Evolutionary conservation across 2,797 vertebrate genomes (phyloP).

Genomic region (Arnoldichthys spilopterus): DNA sequence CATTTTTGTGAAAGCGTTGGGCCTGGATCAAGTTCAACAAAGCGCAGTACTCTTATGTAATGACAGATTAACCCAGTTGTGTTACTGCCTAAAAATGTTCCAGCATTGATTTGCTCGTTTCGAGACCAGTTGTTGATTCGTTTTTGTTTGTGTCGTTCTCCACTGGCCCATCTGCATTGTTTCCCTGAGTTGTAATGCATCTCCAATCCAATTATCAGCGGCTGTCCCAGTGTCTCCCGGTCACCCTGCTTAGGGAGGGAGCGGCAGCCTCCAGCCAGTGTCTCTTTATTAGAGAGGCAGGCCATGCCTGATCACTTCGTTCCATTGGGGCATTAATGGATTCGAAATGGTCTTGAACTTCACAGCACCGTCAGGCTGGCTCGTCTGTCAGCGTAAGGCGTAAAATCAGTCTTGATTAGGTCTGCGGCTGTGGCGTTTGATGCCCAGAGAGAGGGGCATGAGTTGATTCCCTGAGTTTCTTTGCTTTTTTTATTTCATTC

Average conservation of each 20-base stretch:
- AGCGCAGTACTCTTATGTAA: slow-evolving; percentile 28
- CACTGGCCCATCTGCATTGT: slow-evolving; percentile 23
- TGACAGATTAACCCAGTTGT: slow-evolving; percentile 47
- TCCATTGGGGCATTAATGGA: slow-evolving; percentile 7
- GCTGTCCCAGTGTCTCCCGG: slow-evolving; percentile 31
- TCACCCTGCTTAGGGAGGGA: slow-evolving; percentile 11
- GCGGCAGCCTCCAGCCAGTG: background rate
- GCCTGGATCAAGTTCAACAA: slow-evolving; percentile 25
- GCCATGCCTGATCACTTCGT: background rate
- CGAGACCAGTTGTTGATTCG: background rate
- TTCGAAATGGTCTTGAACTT: slow-evolving; percentile 3
- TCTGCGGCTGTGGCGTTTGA: background rate
- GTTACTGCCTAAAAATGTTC: slow-evolving; percentile 30
- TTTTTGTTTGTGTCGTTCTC: slow-evolving; percentile 8
- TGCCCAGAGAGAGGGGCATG: background rate
- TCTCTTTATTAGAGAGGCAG: background rate
- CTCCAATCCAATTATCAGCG: slow-evolving; percentile 51
- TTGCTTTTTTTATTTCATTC: background rate
- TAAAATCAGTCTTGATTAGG: slow-evolving; percentile 18
- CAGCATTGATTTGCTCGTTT: slow-evolving; percentile 21
- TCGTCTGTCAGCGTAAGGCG: background rate
- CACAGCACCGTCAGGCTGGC: background rate
- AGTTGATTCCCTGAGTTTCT: background rate
- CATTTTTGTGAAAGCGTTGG: slow-evolving; percentile 34
- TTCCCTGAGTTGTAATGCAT: slow-evolving; percentile 25